Conservation (phyloP, 2,888 invertebrate species). For the Glyphotaelius pellucidus region DNA sequence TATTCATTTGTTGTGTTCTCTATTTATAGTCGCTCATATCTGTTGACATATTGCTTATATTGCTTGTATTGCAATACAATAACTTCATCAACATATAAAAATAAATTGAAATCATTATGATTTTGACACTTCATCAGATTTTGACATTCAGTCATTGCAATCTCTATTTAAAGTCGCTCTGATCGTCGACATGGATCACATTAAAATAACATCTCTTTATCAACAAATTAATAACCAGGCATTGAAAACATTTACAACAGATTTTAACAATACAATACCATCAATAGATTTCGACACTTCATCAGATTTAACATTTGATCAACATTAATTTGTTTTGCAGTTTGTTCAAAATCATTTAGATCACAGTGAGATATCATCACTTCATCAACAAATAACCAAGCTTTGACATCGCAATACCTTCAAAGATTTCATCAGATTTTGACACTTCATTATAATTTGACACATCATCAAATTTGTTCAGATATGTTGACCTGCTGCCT, state of each 20-base stretch:
- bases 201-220: background rate
- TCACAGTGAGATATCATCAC: background rate
- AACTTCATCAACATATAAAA: too few relatives aligned
- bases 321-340: background rate
- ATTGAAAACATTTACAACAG: background rate
- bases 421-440: background rate
- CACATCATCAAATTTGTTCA: slow-evolving; percentile 1
- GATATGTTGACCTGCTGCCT: slow-evolving; percentile 9
- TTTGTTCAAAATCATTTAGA: background rate
- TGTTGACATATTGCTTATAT: too few relatives aligned
- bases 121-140: background rate
- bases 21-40: too few relatives aligned
- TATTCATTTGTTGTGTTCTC: too few relatives aligned
- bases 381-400: too few relatives aligned
- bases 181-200: too few relatives aligned
- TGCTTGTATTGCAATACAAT: too few relatives aligned
- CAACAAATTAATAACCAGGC: too few relatives aligned
- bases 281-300: background rate
- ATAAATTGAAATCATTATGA: background rate
- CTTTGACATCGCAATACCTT: background rate
- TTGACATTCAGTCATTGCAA: background rate
- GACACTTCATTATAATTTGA: background rate
- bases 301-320: background rate
- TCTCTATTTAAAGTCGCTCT: too few relatives aligned
- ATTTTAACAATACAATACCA: background rate